These are phyloP conservation scores for Diaperis boleti DNA, from an alignment of 2,888 invertebrate species.

Conservation along the genomic window DNA sequence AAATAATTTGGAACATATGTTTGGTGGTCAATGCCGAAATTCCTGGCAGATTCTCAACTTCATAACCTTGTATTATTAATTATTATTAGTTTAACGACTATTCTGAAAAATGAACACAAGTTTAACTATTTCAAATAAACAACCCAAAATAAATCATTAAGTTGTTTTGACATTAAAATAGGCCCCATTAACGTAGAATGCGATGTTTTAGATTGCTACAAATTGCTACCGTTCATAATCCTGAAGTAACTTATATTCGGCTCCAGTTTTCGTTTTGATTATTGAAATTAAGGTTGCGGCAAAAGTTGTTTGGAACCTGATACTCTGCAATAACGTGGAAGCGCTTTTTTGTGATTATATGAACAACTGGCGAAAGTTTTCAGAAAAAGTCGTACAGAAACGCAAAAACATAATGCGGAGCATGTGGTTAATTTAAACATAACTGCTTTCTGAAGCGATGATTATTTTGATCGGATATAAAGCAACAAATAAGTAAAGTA, in stretches of 20 bases:
- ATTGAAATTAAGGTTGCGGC: conserved; percentile 2
- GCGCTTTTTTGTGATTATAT: not conserved
- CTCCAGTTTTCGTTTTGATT: not conserved
- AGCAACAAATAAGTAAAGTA: not conserved
- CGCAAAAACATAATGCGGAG: not conserved
- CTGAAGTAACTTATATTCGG: not conserved
- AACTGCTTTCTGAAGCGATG: not conserved
- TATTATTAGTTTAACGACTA: not conserved
- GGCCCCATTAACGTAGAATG: not conserved
- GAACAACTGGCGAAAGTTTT: conserved; percentile 5
- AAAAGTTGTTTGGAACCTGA: conserved; percentile 4
- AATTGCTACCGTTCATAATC: not conserved
- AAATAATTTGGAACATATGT: conserved; percentile 4
- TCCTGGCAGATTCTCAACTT: not conserved
- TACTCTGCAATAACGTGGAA: not conserved
- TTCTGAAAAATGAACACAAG: no score
- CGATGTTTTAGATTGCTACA: not conserved
- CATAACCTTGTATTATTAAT: conserved; percentile 6
- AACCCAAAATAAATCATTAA: no score
- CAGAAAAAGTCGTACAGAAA: not conserved
- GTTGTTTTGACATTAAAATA: not conserved
- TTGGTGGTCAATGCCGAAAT: conserved; percentile 7
- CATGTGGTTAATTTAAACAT: conserved; percentile 2
- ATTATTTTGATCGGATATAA: not conserved
- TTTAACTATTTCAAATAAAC: no score